phyloP scores from a whole-genome alignment of 2,888 invertebrate genomes.

The Petrophora chlorosata region DNA sequence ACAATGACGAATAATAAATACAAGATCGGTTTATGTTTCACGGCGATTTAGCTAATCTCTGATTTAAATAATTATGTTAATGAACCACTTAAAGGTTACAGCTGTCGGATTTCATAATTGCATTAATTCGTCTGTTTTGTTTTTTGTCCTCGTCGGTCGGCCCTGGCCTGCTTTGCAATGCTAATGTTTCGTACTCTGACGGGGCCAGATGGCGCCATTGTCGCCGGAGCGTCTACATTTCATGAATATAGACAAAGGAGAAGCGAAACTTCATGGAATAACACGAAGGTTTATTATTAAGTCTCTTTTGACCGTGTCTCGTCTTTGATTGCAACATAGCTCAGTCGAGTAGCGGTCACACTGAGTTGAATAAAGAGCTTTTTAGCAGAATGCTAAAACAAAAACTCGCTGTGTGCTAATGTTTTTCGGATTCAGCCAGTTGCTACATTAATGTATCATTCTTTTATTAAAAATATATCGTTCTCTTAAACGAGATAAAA shows the following conservation, averaged over 20 bases:
- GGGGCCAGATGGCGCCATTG: conserved; percentile 48
- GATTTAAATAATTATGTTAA: not conserved
- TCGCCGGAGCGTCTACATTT: conserved; percentile 36
- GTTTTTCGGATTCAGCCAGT: too few species aligned
- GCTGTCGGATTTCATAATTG: conserved; percentile 50
- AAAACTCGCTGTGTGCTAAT: too few species aligned
- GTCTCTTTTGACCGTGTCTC: conserved; percentile 2
- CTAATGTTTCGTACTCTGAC: conserved; percentile 41
- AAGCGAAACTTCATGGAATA: conserved; percentile 18
- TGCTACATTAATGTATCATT: too few species aligned
- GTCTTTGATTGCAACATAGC: conserved; percentile 13
- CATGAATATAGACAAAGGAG: conserved; percentile 28
- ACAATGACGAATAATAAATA: too few species aligned
- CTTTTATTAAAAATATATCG: too few species aligned
- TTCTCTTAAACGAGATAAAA: too few species aligned
- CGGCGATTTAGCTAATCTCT: not conserved
- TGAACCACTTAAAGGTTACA: conserved; percentile 32
- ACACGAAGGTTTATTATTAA: conserved; percentile 20
- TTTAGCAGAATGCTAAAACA: too few species aligned
- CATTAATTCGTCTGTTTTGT: conserved; percentile 52
- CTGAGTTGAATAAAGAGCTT: too few species aligned
- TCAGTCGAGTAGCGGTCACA: too few species aligned
- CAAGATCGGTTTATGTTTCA: not conserved
- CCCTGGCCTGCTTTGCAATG: conserved; percentile 48
- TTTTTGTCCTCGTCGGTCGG: conserved; percentile 42